These are phyloP conservation scores for Meleagris gallopavo DNA, from an alignment of 2,113 vertebrate genomes.

Conservation along the genomic window DNA sequence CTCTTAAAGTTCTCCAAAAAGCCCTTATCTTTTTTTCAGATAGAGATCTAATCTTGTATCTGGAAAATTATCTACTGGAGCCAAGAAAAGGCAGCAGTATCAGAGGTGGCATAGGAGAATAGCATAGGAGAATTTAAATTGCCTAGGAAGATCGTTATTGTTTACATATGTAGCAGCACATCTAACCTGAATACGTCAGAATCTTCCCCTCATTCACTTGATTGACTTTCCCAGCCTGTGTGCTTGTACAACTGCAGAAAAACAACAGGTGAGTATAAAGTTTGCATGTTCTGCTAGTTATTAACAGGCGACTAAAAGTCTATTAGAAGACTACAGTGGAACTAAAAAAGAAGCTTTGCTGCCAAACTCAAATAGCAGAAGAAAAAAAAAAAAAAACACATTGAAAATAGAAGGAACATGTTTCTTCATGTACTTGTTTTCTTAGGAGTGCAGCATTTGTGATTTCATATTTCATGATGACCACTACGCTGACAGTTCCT, in stretches of 20 bases:
- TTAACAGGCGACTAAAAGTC: not conserved
- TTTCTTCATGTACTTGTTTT: conserved; percentile 28
- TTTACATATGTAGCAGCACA: not conserved
- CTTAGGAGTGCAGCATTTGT: conserved; percentile 25
- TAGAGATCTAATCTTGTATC: not conserved
- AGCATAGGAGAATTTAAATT: not conserved
- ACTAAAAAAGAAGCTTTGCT: conserved; percentile 17
- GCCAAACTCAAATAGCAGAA: conserved; percentile 38
- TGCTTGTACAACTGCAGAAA: not conserved
- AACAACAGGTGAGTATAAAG: not conserved
- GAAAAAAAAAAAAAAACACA: not conserved
- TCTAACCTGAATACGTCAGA: not conserved
- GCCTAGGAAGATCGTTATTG: not conserved
- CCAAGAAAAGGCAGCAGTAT: not conserved
- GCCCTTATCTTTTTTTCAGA: not conserved
- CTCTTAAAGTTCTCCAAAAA: not conserved
- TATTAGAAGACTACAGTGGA: conserved; percentile 16
- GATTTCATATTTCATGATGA: conserved; percentile 65
- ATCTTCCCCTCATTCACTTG: not conserved
- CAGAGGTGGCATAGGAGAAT: not conserved
- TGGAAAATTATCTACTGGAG: not conserved
- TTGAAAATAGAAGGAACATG: conserved; percentile 3
- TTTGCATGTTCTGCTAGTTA: conserved; percentile 21
- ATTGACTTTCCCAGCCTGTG: not conserved
- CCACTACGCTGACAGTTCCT: conserved; percentile 66